Conservation (phyloP, 2,797 vertebrate genomes). For the Coluber constrictor region DNA sequence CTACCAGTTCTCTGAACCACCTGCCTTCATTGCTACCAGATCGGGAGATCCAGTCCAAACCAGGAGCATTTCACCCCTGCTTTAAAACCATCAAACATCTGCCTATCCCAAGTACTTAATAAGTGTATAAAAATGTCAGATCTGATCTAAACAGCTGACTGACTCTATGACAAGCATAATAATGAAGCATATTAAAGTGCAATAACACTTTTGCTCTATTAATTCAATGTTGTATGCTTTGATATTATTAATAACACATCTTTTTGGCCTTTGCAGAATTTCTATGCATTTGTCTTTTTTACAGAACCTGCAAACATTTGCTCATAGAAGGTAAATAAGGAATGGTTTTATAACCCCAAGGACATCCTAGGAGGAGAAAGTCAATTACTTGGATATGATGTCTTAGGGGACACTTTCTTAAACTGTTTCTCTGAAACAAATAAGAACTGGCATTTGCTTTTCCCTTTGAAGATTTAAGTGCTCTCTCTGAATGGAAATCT, state of each 20-base stretch:
- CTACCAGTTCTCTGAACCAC: too few relatives aligned
- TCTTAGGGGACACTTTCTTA: neutral
- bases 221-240: neutral
- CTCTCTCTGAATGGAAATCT: neutral
- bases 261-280: neutral
- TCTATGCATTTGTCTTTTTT: neutral
- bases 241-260: neutral
- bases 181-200: neutral
- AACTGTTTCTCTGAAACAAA: conserved; percentile 22
- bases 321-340: neutral
- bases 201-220: neutral
- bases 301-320: neutral
- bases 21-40: too few relatives aligned
- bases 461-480: neutral
- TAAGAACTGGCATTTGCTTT: neutral
- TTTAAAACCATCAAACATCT: neutral
- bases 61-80: too few relatives aligned
- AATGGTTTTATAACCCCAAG: neutral
- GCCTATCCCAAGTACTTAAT: neutral
- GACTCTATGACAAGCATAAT: neutral
- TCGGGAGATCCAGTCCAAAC: too few relatives aligned
- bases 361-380: neutral
- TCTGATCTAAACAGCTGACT: neutral
- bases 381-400: neutral
- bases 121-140: neutral